Evolutionary conservation across 2,113 vertebrate genomes (phyloP).

Genomic region (Atlantisia rogersi): DNA sequence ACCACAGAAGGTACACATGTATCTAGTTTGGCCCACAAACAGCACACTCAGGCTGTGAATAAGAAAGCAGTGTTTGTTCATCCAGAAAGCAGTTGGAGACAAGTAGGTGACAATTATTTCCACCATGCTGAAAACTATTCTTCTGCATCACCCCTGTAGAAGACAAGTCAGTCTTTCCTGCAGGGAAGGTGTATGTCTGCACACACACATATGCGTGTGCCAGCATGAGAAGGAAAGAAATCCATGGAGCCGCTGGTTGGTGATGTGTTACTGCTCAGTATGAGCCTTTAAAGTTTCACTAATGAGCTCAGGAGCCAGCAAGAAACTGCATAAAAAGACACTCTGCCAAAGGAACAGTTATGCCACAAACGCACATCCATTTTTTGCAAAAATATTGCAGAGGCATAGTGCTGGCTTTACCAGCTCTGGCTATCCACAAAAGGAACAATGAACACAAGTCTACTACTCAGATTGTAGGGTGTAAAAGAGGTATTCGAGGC

Average conservation of each 20-base stretch:
- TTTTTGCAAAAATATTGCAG: background rate
- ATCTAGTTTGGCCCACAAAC: background rate
- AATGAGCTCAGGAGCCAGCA: background rate
- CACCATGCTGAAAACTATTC: background rate
- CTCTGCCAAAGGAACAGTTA: background rate
- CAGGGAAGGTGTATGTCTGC: background rate
- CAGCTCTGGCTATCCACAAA: background rate
- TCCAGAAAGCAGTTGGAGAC: background rate
- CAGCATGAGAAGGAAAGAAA: background rate
- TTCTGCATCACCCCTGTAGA: background rate
- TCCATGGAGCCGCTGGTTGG: rapidly evolving
- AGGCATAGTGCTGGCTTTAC: background rate
- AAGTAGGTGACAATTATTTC: background rate
- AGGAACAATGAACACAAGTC: background rate
- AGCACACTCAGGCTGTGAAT: background rate
- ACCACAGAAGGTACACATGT: background rate
- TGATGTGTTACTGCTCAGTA: background rate
- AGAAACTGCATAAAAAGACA: background rate
- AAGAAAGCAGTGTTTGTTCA: background rate
- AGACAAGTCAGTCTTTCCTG: background rate
- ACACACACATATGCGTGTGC: rapidly evolving
- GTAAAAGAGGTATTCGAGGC: background rate
- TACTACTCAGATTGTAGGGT: background rate
- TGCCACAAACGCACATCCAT: background rate
- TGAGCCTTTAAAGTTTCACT: background rate